Conservation (phyloP, 1,140 invertebrate genomes). For the Parasteatoda tepidariorum region DNA sequence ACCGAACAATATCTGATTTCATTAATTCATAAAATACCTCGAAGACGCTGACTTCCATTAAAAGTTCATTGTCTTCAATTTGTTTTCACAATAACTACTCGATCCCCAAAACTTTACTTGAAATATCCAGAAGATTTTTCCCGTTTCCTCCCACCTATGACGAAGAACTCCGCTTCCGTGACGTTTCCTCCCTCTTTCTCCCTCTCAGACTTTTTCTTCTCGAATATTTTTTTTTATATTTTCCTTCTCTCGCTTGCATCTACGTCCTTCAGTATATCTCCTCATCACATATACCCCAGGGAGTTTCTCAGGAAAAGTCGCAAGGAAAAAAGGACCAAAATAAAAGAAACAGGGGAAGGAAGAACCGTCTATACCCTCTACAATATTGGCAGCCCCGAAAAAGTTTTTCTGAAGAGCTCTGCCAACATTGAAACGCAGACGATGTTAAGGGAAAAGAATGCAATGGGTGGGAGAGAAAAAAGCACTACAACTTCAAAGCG, state of each 20-base stretch:
- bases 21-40: no score
- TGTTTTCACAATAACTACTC: background rate
- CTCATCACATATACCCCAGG: slow-evolving; percentile 43
- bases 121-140: slow-evolving; percentile 36
- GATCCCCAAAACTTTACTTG: slow-evolving; percentile 1
- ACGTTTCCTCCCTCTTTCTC: slow-evolving; percentile 4
- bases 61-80: no score
- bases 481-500: slow-evolving; percentile 43
- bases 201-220: background rate
- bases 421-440: slow-evolving; percentile 46
- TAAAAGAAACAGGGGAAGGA: background rate
- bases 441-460: slow-evolving; percentile 30
- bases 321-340: background rate
- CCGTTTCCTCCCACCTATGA: slow-evolving; percentile 37
- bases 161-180: slow-evolving; percentile 28
- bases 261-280: slow-evolving; percentile 48
- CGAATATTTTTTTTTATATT: slow-evolving; percentile 4
- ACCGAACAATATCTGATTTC: no score
- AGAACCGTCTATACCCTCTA: slow-evolving; percentile 15
- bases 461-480: slow-evolving; percentile 2
- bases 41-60: no score
- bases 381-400: slow-evolving; percentile 54
- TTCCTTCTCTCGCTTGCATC: background rate
- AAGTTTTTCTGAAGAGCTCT: slow-evolving; percentile 55
- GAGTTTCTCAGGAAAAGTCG: slow-evolving; percentile 1